These are phyloP conservation scores for Chascanopsetta lugubris DNA, from an alignment of 2,113 vertebrate species.

Conservation along the genomic window DNA sequence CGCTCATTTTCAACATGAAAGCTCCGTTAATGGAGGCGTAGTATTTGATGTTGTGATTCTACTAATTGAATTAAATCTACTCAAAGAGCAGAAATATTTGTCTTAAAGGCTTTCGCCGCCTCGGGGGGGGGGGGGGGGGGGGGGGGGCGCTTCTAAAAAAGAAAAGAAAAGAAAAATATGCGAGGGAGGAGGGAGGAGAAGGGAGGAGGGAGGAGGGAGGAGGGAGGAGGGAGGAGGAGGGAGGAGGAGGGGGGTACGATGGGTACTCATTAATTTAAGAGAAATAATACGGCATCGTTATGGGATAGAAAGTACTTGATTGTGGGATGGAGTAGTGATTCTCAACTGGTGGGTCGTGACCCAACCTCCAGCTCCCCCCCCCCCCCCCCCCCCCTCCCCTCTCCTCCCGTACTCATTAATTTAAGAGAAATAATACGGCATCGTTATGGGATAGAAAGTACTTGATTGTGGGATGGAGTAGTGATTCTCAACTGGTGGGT, in stretches of 20 bases:
- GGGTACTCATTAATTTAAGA: constrained; percentile 72
- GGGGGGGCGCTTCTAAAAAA: constrained; percentile 80
- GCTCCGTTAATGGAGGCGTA: constrained; percentile 71
- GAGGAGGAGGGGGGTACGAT: no score
- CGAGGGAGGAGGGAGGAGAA: no score
- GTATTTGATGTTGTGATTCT: constrained; percentile 80
- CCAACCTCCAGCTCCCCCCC: no score
- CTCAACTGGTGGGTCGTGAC: no score
- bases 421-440: constrained; percentile 67
- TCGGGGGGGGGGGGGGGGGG: no score
- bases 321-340: no score
- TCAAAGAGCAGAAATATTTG: constrained; percentile 78
- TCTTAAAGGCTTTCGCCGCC: constrained; percentile 77
- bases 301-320: constrained; percentile 26
- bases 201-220: constrained; percentile 79
- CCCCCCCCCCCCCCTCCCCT: no score
- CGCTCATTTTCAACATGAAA: constrained; percentile 75
- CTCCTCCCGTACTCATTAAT: constrained; percentile 74
- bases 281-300: constrained; percentile 63
- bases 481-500: no score
- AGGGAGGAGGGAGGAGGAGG: constrained; percentile 80
- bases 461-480: constrained; percentile 3
- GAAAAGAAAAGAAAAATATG: constrained; percentile 81
- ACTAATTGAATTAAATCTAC: constrained; percentile 82
- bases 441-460: constrained; percentile 39